phyloP scores from a whole-genome alignment of 2,888 invertebrate genomes.

The Tetragonula carbonaria region DNA sequence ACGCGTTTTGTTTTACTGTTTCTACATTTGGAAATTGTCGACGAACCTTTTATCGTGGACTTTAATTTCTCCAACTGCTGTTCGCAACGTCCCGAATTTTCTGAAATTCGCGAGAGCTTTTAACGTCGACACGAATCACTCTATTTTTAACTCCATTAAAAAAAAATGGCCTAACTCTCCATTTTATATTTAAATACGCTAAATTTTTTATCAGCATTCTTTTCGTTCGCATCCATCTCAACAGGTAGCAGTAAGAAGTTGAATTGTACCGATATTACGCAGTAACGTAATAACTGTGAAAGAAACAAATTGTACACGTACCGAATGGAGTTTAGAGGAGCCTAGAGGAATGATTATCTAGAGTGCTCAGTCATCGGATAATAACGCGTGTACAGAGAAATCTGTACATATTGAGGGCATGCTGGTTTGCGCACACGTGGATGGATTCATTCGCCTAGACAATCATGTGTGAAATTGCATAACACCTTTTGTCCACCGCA shows the following conservation, averaged over 20 bases:
- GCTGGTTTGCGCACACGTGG: constrained; percentile 30
- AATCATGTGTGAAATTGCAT: constrained; percentile 58
- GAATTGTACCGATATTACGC: neutral
- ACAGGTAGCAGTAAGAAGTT: neutral
- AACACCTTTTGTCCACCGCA: constrained; percentile 51
- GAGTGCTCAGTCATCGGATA: constrained; percentile 66
- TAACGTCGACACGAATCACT: neutral
- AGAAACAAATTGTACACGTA: too few relatives aligned
- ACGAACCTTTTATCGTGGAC: constrained; percentile 14
- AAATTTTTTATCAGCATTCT: too few relatives aligned
- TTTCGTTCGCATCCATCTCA: too few relatives aligned
- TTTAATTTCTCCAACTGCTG: constrained; percentile 9
- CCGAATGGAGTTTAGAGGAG: too few relatives aligned
- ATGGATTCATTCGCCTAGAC: constrained; percentile 25
- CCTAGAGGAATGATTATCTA: constrained; percentile 56
- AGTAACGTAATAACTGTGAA: too few relatives aligned
- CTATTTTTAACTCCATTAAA: neutral
- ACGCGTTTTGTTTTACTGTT: constrained; percentile 46
- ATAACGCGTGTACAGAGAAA: constrained; percentile 42
- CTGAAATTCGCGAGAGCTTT: constrained; percentile 10
- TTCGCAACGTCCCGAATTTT: neutral
- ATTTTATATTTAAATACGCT: too few relatives aligned
- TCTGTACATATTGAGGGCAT: constrained; percentile 10
- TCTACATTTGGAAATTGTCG: constrained; percentile 31
- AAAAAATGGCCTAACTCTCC: too few relatives aligned